These are phyloP conservation scores for Smutsia gigantea DNA, from an alignment of 2,797 vertebrate genomes.

Conservation along the genomic window DNA sequence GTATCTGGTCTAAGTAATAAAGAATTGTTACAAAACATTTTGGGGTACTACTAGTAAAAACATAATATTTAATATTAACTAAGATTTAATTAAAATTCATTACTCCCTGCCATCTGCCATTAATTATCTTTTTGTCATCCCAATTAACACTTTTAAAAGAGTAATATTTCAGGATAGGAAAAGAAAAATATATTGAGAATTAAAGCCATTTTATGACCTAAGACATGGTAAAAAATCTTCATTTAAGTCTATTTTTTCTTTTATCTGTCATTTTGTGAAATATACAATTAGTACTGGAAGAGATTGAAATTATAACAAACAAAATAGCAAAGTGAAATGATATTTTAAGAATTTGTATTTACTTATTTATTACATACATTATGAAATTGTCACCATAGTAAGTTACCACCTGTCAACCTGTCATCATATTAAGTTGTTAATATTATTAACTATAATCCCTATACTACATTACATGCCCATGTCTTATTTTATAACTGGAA, in stretches of 20 bases:
- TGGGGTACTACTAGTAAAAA: constrained; percentile 30
- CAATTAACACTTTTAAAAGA: not conserved
- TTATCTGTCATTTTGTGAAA: not conserved
- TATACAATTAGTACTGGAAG: not conserved
- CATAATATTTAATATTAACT: not conserved
- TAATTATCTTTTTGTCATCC: constrained; percentile 36
- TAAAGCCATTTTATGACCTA: not conserved
- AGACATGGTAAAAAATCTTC: not conserved
- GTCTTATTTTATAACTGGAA: too few relatives aligned
- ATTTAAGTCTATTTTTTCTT: not conserved
- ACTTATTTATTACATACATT: too few relatives aligned
- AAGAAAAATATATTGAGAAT: not conserved
- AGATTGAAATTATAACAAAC: constrained; percentile 3
- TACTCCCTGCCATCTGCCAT: not conserved
- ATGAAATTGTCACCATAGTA: too few relatives aligned
- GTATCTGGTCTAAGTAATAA: constrained; percentile 49
- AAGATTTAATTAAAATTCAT: constrained; percentile 23
- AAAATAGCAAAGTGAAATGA: not conserved
- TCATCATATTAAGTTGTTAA: too few relatives aligned
- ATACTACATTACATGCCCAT: too few relatives aligned
- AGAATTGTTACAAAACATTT: constrained; percentile 62
- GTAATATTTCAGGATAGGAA: not conserved
- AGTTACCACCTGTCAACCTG: too few relatives aligned
- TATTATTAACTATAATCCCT: too few relatives aligned
- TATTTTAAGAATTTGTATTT: not conserved